Conservation (phyloP, 2,797 vertebrate genomes). For the Oceanodroma leucorhoa region DNA sequence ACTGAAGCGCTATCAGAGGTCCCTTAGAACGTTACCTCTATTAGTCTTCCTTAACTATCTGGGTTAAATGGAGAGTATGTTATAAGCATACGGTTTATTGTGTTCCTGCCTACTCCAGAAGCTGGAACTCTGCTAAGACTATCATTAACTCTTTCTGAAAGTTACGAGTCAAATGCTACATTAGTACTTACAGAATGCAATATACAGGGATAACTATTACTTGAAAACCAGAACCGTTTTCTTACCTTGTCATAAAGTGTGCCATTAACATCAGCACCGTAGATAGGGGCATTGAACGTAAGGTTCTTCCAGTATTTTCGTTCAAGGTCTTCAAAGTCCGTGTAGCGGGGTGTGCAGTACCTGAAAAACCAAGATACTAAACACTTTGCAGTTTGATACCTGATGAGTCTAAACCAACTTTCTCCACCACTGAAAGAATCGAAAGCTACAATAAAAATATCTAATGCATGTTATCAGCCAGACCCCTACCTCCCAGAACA, state of each 20-base stretch:
- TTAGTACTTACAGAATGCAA: neutral
- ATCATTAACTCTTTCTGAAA: neutral
- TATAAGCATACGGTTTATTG: neutral
- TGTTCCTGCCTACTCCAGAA: neutral
- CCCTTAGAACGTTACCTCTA: neutral
- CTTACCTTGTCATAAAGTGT: conserved; percentile 91
- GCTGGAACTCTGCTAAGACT: neutral
- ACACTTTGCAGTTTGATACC: neutral
- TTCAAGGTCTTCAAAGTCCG: conserved; percentile 93
- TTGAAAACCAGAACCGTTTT: neutral
- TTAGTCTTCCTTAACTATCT: neutral
- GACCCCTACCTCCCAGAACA: neutral
- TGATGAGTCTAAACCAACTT: rapidly evolving
- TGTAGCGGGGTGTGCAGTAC: conserved; percentile 89
- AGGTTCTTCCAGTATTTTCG: conserved; percentile 98
- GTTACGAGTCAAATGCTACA: neutral
- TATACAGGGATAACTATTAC: neutral
- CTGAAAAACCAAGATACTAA: conserved; percentile 59
- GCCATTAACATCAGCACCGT: conserved; percentile 93
- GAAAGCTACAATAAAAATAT: neutral
- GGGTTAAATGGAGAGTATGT: neutral
- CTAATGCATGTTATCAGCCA: neutral
- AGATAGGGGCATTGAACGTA: conserved; percentile 93
- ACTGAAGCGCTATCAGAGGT: neutral
- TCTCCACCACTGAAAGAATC: neutral